These are phyloP conservation scores for Caenorhabditis inopinata DNA, from an alignment of 1,140 invertebrate genomes.

Conservation along the genomic window DNA sequence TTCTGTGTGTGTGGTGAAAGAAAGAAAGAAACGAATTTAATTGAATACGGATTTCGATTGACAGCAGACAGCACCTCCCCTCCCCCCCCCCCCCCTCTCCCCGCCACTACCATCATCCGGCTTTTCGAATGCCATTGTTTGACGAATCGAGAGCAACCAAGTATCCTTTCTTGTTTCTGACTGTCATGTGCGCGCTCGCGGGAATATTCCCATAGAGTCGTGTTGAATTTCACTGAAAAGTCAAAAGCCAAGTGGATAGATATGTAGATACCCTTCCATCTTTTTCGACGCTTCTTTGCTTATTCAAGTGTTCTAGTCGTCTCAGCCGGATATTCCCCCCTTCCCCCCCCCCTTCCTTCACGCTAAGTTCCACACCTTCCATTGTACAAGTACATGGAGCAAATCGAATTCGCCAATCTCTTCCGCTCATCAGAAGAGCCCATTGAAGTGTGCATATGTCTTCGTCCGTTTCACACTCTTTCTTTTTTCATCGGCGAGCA, in stretches of 20 bases:
- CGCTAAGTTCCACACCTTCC: too few relatives aligned
- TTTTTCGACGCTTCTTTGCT: background rate
- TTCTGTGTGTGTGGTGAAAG: background rate
- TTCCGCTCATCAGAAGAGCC: conserved; percentile 22
- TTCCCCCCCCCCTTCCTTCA: background rate
- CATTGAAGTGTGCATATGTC: conserved; percentile 9
- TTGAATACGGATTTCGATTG: conserved; percentile 32
- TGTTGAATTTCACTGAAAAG: conserved; percentile 3
- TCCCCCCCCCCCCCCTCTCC: background rate
- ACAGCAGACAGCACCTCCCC: background rate
- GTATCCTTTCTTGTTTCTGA: conserved; percentile 6
- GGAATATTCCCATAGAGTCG: conserved; percentile 16
- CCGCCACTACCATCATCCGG: background rate
- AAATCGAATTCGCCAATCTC: conserved; percentile 24
- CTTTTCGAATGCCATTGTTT: conserved; percentile 26
- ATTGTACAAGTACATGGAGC: background rate
- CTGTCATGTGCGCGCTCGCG: background rate
- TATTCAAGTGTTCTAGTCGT: background rate
- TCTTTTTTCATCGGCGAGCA: too few relatives aligned
- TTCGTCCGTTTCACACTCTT: background rate
- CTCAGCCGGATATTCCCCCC: background rate
- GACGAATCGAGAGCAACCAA: background rate
- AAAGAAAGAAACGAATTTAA: background rate
- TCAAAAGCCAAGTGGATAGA: background rate
- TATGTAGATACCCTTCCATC: background rate